A percentile compares a stretch with the other conserved stretches of the same genome.
phyloP scores from a whole-genome alignment of 1,140 invertebrate genomes.

The Calosoma granatense region DNA sequence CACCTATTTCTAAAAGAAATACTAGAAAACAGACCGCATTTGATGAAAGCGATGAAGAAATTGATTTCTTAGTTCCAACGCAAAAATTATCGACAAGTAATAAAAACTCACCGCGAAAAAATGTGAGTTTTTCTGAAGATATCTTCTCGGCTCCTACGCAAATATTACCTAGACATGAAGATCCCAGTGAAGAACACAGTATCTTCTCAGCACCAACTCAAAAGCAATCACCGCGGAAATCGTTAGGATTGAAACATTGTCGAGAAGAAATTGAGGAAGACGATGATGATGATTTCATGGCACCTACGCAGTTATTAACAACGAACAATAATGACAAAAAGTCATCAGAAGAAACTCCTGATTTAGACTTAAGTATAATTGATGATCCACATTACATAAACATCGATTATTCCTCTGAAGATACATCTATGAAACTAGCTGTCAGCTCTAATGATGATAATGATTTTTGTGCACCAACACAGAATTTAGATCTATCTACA shows the following conservation, averaged over 20 bases:
- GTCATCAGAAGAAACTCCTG: too few relatives aligned
- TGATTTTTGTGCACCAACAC: too few relatives aligned
- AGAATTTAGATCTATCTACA: neutral
- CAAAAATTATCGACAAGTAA: too few relatives aligned
- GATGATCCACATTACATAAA: too few relatives aligned
- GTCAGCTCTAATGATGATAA: too few relatives aligned
- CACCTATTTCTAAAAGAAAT: too few relatives aligned
- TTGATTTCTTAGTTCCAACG: neutral
- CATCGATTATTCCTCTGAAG: too few relatives aligned
- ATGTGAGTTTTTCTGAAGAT: neutral
- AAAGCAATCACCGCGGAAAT: neutral
- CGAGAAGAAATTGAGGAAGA: neutral
- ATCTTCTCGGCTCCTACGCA: neutral
- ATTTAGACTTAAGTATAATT: too few relatives aligned
- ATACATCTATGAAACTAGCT: too few relatives aligned
- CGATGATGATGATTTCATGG: neutral
- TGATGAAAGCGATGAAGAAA: neutral
- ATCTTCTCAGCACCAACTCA: neutral
- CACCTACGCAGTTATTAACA: neutral
- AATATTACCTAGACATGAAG: neutral
- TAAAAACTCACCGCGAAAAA: too few relatives aligned
- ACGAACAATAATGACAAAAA: too few relatives aligned
- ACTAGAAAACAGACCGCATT: neutral
- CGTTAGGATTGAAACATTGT: neutral
- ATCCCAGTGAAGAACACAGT: neutral